A percentile compares a stretch with the other conserved stretches of the same genome.
Evolutionary conservation across 2,888 invertebrate species (phyloP).

Genomic region (Odontothrips loti): DNA sequence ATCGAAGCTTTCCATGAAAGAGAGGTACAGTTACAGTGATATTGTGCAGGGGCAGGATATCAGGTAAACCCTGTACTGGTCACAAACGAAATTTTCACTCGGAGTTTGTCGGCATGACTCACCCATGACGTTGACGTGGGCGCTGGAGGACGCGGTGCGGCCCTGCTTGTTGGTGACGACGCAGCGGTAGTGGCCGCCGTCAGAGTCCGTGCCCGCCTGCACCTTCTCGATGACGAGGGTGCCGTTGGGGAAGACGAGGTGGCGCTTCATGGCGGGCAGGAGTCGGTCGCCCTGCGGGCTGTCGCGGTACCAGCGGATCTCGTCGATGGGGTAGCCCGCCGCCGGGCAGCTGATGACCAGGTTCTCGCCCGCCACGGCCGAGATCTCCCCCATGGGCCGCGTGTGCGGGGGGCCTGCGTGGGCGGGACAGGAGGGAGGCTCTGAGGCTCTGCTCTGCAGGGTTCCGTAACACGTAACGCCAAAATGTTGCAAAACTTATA

Average conservation of each 20-base stretch:
- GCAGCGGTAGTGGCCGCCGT: conserved; percentile 51
- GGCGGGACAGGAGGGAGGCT: too few relatives aligned
- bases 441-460: too few relatives aligned
- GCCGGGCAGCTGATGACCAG: conserved; percentile 45
- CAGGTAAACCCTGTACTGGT: too few relatives aligned
- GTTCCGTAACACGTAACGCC: too few relatives aligned
- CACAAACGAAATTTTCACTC: too few relatives aligned
- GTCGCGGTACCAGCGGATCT: conserved; percentile 45
- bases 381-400: conserved; percentile 43
- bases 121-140: conserved; percentile 46
- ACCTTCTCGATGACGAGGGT: conserved; percentile 50
- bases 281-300: conserved; percentile 35
- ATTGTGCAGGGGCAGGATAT: too few relatives aligned
- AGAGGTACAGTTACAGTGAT: too few relatives aligned
- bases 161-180: conserved; percentile 49
- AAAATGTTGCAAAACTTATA: too few relatives aligned
- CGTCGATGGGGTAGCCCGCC: conserved; percentile 45
- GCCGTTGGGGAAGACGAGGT: conserved; percentile 49
- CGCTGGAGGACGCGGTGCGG: conserved; percentile 43
- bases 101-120: not conserved
- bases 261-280: conserved; percentile 51
- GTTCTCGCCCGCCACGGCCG: conserved; percentile 45
- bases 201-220: conserved; percentile 48
- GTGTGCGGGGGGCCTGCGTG: conserved; percentile 43
- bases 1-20: too few relatives aligned